Evolutionary conservation across 1,140 invertebrate species (phyloP).

Genomic region (Neomicropteryx cornuta): DNA sequence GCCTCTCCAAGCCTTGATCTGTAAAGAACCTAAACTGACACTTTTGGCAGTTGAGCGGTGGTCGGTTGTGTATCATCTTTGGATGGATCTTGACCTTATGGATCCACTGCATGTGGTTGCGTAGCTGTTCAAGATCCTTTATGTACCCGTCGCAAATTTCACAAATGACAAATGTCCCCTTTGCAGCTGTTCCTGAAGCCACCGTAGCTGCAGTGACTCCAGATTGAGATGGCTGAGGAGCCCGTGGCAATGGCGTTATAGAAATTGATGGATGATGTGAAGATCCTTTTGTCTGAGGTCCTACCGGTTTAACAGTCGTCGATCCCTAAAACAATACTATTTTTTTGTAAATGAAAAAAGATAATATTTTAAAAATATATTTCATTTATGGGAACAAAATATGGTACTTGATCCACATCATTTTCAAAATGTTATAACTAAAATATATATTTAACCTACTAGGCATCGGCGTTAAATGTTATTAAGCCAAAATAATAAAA

Average conservation of each 20-base stretch:
- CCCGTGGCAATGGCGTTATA: constrained; percentile 76
- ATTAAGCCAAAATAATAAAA: no score
- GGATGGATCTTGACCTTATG: constrained; percentile 94
- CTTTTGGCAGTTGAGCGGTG: constrained; percentile 90
- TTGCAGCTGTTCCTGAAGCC: constrained; percentile 35
- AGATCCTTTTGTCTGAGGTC: constrained; percentile 45
- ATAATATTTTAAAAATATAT: no score
- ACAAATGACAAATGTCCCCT: constrained; percentile 83
- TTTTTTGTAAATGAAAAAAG: no score
- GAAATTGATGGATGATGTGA: constrained; percentile 71
- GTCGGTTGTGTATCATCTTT: constrained; percentile 91
- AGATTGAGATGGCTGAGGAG: constrained; percentile 30
- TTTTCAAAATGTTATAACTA: no score
- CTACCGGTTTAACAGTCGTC: constrained; percentile 13
- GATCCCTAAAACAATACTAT: constrained; percentile 6
- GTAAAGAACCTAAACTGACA: constrained; percentile 77
- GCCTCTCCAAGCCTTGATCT: constrained; percentile 77
- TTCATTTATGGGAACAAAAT: no score
- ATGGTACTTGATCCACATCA: no score
- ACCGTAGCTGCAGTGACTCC: constrained; percentile 13
- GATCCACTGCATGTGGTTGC: constrained; percentile 94
- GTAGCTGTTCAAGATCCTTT: constrained; percentile 82
- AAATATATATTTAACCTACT: no score
- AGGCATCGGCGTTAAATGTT: no score
- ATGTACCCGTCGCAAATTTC: constrained; percentile 94